These are phyloP conservation scores for Dolichotis patagonum DNA, from an alignment of 2,113 vertebrate species.

Conservation along the genomic window DNA sequence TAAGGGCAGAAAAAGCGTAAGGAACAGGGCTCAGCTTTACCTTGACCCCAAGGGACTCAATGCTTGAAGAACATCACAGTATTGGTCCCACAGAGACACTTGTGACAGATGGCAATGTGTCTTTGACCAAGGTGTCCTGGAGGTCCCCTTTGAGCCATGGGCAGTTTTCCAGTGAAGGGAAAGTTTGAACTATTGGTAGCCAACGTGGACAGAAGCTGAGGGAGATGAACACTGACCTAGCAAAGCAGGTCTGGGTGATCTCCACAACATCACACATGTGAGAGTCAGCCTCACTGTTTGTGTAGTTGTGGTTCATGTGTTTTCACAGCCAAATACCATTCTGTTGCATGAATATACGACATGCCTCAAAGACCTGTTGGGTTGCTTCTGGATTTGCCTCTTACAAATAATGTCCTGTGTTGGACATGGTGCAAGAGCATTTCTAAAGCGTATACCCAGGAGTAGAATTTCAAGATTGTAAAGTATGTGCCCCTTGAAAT, in stretches of 20 bases:
- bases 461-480: neutral
- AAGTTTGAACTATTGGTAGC: neutral
- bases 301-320: neutral
- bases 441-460: neutral
- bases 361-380: neutral
- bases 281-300: neutral
- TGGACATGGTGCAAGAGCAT: neutral
- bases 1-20: neutral
- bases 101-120: neutral
- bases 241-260: neutral
- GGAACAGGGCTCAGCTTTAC: neutral
- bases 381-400: neutral
- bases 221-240: neutral
- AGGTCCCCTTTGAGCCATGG: neutral
- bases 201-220: neutral
- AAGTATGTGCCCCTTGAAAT: neutral
- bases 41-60: neutral
- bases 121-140: neutral
- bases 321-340: neutral
- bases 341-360: neutral
- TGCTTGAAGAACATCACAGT: neutral
- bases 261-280: neutral
- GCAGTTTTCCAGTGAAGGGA: neutral
- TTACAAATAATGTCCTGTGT: neutral
- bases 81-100: neutral